These are phyloP conservation scores for Palaemon carinicauda DNA, from an alignment of 1,140 invertebrate species.

Conservation along the genomic window DNA sequence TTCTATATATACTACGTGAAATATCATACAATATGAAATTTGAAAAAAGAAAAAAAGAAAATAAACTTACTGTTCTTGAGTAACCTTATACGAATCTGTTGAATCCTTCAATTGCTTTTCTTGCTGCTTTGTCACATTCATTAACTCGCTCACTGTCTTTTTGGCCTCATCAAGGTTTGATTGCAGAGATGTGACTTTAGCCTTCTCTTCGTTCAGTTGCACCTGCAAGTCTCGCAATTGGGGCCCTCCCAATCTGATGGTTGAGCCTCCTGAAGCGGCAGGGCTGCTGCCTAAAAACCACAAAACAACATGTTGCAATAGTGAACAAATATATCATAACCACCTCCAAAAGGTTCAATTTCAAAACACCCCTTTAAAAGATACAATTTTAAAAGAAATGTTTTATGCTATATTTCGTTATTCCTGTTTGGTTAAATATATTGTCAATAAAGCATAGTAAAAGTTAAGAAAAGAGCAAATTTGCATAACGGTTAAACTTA, in stretches of 20 bases:
- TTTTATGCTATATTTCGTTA: too few relatives aligned
- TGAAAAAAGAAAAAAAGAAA: neutral
- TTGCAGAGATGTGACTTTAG: neutral
- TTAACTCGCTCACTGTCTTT: slow-evolving; percentile 9
- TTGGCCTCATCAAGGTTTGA: slow-evolving; percentile 25
- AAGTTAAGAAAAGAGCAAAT: too few relatives aligned
- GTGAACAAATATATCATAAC: too few relatives aligned
- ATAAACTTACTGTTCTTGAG: neutral
- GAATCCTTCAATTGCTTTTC: slow-evolving; percentile 33
- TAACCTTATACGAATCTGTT: slow-evolving; percentile 14
- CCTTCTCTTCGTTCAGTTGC: slow-evolving; percentile 33
- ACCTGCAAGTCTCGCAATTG: slow-evolving; percentile 30
- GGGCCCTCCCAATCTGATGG: neutral
- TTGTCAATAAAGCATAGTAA: too few relatives aligned
- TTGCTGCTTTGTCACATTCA: slow-evolving; percentile 26
- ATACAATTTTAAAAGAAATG: too few relatives aligned
- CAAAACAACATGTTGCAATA: too few relatives aligned
- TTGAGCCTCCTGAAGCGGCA: neutral
- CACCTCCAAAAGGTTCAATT: too few relatives aligned
- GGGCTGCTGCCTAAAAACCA: slow-evolving; percentile 8
- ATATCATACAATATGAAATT: neutral
- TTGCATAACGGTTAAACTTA: too few relatives aligned
- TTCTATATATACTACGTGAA: neutral
- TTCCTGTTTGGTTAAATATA: too few relatives aligned
- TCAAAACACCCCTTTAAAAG: too few relatives aligned